Percentiles rank a stretch among this genome's conserved stretches.
Evolutionary conservation across 2,113 vertebrate genomes (phyloP).

Genomic region (Erinaceus europaeus): DNA sequence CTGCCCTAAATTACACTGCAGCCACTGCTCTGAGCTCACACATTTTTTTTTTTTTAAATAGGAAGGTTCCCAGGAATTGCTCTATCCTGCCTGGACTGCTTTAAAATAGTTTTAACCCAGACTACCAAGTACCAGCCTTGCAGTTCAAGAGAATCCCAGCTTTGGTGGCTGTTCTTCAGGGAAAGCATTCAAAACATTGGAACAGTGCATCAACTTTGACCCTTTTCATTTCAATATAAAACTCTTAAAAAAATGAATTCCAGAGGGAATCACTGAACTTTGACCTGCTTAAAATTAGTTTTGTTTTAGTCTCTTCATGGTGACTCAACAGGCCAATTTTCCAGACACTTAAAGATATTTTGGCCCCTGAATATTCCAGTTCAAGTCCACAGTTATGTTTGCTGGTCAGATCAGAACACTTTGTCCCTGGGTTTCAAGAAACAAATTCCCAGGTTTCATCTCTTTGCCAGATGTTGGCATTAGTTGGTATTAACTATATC

Average conservation of each 20-base stretch:
- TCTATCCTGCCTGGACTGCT: slow-evolving; percentile 78
- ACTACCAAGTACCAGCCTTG: slow-evolving; percentile 81
- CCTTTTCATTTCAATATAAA: slow-evolving; percentile 86
- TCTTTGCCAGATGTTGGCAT: slow-evolving; percentile 82
- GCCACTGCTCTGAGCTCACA: slow-evolving; percentile 79
- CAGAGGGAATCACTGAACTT: slow-evolving; percentile 87
- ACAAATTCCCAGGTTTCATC: slow-evolving; percentile 80
- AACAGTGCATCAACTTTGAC: slow-evolving; percentile 85
- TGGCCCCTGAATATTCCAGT: slow-evolving; percentile 84
- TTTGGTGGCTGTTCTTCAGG: slow-evolving; percentile 84
- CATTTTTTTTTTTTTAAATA: slow-evolving; percentile 82
- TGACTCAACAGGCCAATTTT: slow-evolving; percentile 87
- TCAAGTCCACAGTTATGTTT: slow-evolving; percentile 79
- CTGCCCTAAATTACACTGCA: slow-evolving; percentile 84
- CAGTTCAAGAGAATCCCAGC: slow-evolving; percentile 82
- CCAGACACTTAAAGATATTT: slow-evolving; percentile 83
- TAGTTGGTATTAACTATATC: slow-evolving; percentile 72
- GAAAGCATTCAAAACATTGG: slow-evolving; percentile 86
- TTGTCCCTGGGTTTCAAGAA: slow-evolving; percentile 80
- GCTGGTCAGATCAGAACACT: slow-evolving; percentile 82
- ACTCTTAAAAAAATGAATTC: slow-evolving; percentile 82
- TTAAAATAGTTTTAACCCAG: slow-evolving; percentile 87
- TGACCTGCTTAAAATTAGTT: slow-evolving; percentile 90
- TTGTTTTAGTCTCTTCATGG: slow-evolving; percentile 85
- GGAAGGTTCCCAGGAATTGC: slow-evolving; percentile 80